phyloP scores from a whole-genome alignment of 1,140 invertebrate species.

The Neodiprion pinetum region DNA sequence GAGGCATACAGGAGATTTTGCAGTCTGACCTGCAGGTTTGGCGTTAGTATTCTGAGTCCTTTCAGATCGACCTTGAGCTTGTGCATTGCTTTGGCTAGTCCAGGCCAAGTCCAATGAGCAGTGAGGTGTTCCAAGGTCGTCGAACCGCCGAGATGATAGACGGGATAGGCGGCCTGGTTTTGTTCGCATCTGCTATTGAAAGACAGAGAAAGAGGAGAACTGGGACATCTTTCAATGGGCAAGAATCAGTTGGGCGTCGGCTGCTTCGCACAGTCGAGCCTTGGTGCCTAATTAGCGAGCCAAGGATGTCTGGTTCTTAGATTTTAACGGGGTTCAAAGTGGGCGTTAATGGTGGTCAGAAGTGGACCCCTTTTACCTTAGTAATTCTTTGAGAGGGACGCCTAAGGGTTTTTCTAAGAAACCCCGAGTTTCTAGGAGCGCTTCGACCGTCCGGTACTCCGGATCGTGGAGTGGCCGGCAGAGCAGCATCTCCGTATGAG shows the following conservation, averaged over 20 bases:
- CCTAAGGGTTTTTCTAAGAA: slow-evolving; percentile 48
- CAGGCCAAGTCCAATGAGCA: slow-evolving; percentile 69
- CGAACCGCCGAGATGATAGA: slow-evolving; percentile 73
- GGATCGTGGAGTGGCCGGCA: slow-evolving; percentile 55
- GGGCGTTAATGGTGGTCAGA: background rate
- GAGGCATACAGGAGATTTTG: slow-evolving; percentile 70
- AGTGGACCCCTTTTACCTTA: slow-evolving; percentile 42
- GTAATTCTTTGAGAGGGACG: slow-evolving; percentile 48
- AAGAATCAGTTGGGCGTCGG: background rate
- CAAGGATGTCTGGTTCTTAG: too few species aligned
- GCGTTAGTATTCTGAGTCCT: slow-evolving; percentile 63
- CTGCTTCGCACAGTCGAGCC: background rate
- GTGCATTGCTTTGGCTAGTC: slow-evolving; percentile 61
- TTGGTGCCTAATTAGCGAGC: too few species aligned
- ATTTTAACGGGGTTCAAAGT: background rate
- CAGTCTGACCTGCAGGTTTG: slow-evolving; percentile 66
- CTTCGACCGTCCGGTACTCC: slow-evolving; percentile 48
- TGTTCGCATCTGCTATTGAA: slow-evolving; percentile 70
- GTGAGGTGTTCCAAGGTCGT: slow-evolving; percentile 69
- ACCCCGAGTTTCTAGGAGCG: slow-evolving; percentile 47
- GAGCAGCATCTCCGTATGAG: slow-evolving; percentile 51
- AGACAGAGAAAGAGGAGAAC: slow-evolving; percentile 29
- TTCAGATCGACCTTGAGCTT: slow-evolving; percentile 59
- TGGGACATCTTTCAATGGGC: background rate
- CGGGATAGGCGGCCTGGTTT: slow-evolving; percentile 72